A percentile compares a stretch with the other conserved stretches of the same genome.
Conservation (phyloP, 2,797 vertebrate species). For the Antennarius maculatus region DNA sequence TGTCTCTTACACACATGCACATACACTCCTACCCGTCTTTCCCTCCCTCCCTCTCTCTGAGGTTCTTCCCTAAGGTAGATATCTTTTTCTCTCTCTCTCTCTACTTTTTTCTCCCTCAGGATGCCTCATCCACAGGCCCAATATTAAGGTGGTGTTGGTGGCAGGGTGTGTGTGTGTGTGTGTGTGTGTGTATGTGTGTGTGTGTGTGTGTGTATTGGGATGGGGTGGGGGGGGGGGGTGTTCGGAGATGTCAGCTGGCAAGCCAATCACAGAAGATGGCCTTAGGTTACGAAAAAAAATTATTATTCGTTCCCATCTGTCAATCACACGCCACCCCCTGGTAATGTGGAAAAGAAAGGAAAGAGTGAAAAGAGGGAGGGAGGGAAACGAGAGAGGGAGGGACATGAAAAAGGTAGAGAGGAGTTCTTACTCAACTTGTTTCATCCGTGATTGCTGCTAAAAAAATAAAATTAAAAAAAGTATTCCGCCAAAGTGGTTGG, state of each 20-base stretch:
- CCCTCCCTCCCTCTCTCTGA: slow-evolving; percentile 86
- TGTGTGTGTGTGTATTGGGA: no score
- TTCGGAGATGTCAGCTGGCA: slow-evolving; percentile 88
- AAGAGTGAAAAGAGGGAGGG: slow-evolving; percentile 65
- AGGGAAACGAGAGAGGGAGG: slow-evolving; percentile 61
- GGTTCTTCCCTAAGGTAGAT: slow-evolving; percentile 89
- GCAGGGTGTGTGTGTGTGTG: slow-evolving; percentile 11
- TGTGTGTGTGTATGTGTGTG: neutral
- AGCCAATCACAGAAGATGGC: slow-evolving; percentile 88
- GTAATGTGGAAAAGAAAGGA: slow-evolving; percentile 85
- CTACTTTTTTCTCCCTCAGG: slow-evolving; percentile 84
- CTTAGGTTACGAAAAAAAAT: slow-evolving; percentile 88
- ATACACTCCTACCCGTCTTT: slow-evolving; percentile 84
- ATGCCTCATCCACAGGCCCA: slow-evolving; percentile 86
- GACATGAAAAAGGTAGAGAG: slow-evolving; percentile 70
- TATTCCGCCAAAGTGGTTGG: slow-evolving; percentile 33
- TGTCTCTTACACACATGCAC: slow-evolving; percentile 81
- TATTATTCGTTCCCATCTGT: slow-evolving; percentile 89
- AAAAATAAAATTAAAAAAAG: slow-evolving; percentile 11
- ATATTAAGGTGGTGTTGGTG: slow-evolving; percentile 79
- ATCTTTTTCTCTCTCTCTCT: slow-evolving; percentile 82
- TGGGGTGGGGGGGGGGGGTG: slow-evolving; percentile 35
- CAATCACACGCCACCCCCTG: slow-evolving; percentile 87
- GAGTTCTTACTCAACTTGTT: slow-evolving; percentile 75
- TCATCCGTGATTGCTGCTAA: slow-evolving; percentile 61